A percentile compares a stretch with the other conserved stretches of the same genome.
These are phyloP conservation scores for Eupleurogrammus muticus DNA, from an alignment of 2,797 vertebrate species.

Conservation along the genomic window DNA sequence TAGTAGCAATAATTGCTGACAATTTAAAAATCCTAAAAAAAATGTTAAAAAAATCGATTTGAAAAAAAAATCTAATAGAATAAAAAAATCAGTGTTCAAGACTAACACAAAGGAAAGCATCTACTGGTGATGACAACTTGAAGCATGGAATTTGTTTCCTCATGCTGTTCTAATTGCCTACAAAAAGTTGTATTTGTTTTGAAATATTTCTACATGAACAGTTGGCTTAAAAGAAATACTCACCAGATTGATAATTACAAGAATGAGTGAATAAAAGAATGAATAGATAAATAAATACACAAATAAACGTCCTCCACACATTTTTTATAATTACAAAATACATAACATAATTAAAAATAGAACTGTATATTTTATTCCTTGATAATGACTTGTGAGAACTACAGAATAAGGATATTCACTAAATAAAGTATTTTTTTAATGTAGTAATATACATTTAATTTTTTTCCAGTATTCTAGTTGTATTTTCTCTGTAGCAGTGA, in stretches of 20 bases:
- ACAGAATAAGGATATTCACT: conserved; percentile 3
- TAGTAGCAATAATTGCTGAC: too few relatives aligned
- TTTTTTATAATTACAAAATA: not conserved
- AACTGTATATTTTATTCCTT: not conserved
- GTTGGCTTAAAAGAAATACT: not conserved
- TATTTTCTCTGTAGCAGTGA: too few relatives aligned
- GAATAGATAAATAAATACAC: not conserved
- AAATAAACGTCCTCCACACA: not conserved
- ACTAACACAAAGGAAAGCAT: not conserved
- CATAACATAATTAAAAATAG: not conserved
- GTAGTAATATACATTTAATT: too few relatives aligned
- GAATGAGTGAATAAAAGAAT: not conserved
- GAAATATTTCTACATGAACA: not conserved
- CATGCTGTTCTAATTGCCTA: not conserved
- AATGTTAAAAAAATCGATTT: too few relatives aligned
- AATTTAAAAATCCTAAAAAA: too few relatives aligned
- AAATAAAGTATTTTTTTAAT: not conserved
- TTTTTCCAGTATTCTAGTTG: too few relatives aligned
- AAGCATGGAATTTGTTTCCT: not conserved
- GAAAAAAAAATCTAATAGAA: too few relatives aligned
- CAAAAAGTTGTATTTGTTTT: not conserved
- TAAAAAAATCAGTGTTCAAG: too few relatives aligned
- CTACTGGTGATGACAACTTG: not conserved
- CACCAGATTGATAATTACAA: not conserved
- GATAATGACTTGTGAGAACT: not conserved